A percentile compares a stretch with the other conserved stretches of the same genome.
Conservation (phyloP, 2,113 vertebrate species). For the Peucedramus taeniatus region DNA sequence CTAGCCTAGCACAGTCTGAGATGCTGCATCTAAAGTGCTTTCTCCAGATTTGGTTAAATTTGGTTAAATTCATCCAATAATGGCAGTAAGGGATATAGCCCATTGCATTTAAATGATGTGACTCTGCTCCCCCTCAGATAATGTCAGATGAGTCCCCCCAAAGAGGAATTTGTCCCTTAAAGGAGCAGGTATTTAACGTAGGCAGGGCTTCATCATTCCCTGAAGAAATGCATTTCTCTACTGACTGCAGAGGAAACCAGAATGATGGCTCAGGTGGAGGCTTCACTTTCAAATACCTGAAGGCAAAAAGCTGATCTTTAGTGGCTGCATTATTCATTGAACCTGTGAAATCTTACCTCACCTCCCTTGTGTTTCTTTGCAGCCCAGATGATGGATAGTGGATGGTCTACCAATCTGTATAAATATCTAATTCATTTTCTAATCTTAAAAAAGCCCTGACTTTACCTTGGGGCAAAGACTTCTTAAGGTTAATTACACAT, state of each 20-base stretch:
- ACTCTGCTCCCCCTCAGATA: background rate
- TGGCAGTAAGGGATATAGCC: background rate
- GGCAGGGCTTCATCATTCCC: accelerated
- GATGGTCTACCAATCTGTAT: background rate
- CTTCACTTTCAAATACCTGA: background rate
- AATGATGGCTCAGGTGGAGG: background rate
- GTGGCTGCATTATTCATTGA: background rate
- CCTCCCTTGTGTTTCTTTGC: background rate
- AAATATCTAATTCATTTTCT: constrained; percentile 51
- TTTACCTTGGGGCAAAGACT: constrained; percentile 53
- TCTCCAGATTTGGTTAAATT: background rate
- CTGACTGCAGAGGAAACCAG: background rate
- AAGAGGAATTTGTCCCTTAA: background rate
- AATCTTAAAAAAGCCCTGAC: constrained; percentile 30
- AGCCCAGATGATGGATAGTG: constrained; percentile 1
- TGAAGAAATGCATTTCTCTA: background rate
- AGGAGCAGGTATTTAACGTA: background rate
- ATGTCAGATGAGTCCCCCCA: background rate
- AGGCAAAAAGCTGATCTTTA: background rate
- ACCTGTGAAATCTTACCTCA: background rate
- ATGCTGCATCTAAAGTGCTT: background rate
- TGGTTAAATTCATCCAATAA: background rate
- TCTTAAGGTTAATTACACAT: constrained; percentile 59
- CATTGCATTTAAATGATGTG: background rate
- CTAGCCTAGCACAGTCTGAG: background rate